A percentile compares a stretch with the other conserved stretches of the same genome.
Evolutionary conservation across 2,888 invertebrate genomes (phyloP).

Genomic region (Temnothorax unifasciatus): DNA sequence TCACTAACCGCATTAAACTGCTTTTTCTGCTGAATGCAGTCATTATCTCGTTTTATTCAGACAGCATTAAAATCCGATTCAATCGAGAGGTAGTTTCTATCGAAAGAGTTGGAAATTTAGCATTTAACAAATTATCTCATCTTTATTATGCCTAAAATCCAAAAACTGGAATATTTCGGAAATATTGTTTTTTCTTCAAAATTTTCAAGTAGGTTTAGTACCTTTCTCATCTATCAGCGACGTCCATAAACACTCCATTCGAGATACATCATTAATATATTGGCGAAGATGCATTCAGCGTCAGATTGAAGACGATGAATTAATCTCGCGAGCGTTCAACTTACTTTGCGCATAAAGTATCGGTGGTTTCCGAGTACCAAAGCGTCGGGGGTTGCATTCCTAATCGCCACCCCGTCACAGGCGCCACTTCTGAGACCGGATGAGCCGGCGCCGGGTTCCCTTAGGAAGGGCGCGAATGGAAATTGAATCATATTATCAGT

Average conservation of each 20-base stretch:
- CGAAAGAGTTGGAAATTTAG: background rate
- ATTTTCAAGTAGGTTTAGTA: background rate
- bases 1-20: too few relatives aligned
- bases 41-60: too few relatives aligned
- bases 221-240: background rate
- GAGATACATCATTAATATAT: background rate
- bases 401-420: slow-evolving; percentile 28
- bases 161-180: background rate
- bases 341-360: slow-evolving; percentile 45
- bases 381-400: slow-evolving; percentile 30
- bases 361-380: slow-evolving; percentile 24
- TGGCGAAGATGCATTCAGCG: slow-evolving; percentile 1
- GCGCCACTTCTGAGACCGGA: slow-evolving; percentile 40
- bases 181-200: background rate
- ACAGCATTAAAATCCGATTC: too few relatives aligned
- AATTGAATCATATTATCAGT: slow-evolving; percentile 78
- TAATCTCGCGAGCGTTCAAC: slow-evolving; percentile 13
- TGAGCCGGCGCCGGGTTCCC: slow-evolving; percentile 54
- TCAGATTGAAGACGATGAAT: background rate
- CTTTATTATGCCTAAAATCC: background rate
- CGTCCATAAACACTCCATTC: background rate
- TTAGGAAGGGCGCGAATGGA: slow-evolving; percentile 58
- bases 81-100: too few relatives aligned
- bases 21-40: too few relatives aligned
- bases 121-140: background rate